Evolutionary conservation across 2,888 invertebrate genomes (phyloP), one percentile per base, ranked within the genome.

Genomic region (Phoronis australis): DNA sequence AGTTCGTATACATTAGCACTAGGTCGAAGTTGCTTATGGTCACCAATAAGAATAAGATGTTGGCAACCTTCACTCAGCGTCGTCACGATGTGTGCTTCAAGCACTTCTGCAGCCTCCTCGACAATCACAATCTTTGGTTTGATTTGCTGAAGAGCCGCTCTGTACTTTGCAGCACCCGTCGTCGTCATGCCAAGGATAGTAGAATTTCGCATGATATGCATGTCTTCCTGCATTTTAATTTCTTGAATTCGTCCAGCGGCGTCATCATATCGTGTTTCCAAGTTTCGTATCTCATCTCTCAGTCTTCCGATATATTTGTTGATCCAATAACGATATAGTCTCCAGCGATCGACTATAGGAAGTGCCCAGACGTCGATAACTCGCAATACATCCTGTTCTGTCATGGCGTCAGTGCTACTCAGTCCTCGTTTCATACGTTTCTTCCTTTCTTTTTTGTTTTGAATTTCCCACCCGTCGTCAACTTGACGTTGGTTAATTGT

Each of bases 21-120:
- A 0, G 90, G 91, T 27, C 85, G 80, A 0, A 92, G 79, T 67
- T 92, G 92, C 68, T 87, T 83, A 70, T 91, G 90, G 73, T 91
- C 90, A 40, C 75, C 91, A 54, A 92, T 88, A n/a, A 92, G 81
- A 64, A 93, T 87, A 1, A 90, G 80, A 71, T 93, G 92, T 69
- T 91, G 79, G 56, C 88, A 87, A 42, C 82, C 75, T 24, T 81
- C 74, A 0, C 87, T 87, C 20, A 92, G 77, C 0, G 88, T 84
- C 0, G 87, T 85, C 0, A 91, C 78, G n/a, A 90, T 83, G 68
- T 92, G 92, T 0, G 87, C 82, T 70, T 93, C 93, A 27, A 90
- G 75, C 0, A 91, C 87, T 78, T 92, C 90, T 0, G 90, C 91
- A 0, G 91, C 91, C 78, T 93, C 93, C 74, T 93, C 92, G 0